phyloP scores from a whole-genome alignment of 92 coral and sea anemone genomes.

The Pocillopora meandrina region DNA sequence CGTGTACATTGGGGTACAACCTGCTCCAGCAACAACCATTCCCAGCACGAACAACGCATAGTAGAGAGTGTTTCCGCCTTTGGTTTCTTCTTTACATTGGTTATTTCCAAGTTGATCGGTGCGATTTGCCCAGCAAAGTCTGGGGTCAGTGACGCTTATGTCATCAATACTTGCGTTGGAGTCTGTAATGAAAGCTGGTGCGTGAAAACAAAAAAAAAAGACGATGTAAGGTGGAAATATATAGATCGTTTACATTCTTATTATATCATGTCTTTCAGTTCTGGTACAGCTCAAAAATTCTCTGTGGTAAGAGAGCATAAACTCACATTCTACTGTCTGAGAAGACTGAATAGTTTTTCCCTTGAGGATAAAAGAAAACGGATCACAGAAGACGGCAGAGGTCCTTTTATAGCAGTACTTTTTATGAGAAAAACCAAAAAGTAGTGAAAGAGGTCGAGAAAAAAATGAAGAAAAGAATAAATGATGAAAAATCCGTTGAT shows the following conservation, averaged over 20 bases:
- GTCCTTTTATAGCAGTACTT: no score
- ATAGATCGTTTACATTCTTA: no score
- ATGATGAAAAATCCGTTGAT: no score
- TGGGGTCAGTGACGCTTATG: background rate
- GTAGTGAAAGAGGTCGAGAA: background rate
- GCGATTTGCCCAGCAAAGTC: slow-evolving; percentile 33
- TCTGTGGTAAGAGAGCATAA: no score
- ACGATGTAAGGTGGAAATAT: background rate
- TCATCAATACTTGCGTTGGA: background rate
- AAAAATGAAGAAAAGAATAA: background rate
- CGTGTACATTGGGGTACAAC: slow-evolving; percentile 75
- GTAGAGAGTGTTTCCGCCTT: slow-evolving; percentile 44
- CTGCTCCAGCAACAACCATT: slow-evolving; percentile 74
- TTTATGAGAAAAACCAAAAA: no score
- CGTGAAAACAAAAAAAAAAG: background rate
- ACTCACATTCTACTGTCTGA: no score
- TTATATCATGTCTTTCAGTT: no score
- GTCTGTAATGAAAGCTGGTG: background rate
- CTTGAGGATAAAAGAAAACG: no score
- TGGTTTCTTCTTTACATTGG: slow-evolving; percentile 18
- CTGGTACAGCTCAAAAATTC: no score
- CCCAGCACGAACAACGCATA: slow-evolving; percentile 68
- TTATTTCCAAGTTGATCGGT: background rate
- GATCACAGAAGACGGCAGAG: no score
- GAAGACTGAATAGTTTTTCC: no score